Percentiles rank a stretch among this genome's conserved stretches.
These are phyloP conservation scores for Sarcoramphus papa DNA, from an alignment of 2,797 vertebrate genomes.

Conservation along the genomic window DNA sequence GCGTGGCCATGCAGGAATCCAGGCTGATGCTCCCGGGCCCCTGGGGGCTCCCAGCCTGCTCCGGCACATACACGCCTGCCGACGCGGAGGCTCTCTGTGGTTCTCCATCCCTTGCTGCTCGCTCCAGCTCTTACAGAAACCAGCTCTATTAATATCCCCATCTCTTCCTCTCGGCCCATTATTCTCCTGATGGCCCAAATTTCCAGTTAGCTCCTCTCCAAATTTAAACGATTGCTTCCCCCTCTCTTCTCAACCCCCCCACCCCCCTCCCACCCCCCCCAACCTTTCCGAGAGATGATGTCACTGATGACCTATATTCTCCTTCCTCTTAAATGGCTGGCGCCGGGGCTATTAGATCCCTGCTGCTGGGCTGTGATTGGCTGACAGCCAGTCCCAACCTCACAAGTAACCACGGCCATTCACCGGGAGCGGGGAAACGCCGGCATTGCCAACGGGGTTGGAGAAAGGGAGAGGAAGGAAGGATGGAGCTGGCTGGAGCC, in stretches of 20 bases:
- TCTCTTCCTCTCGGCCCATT: constrained; percentile 32
- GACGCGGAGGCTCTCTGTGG: background rate
- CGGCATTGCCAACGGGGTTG: background rate
- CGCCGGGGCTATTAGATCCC: constrained; percentile 65
- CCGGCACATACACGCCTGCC: background rate
- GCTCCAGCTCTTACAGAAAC: constrained; percentile 49
- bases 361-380: constrained; percentile 61
- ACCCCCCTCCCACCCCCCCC: background rate
- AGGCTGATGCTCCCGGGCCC: rapidly evolving
- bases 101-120: background rate
- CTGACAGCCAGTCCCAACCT: constrained; percentile 70
- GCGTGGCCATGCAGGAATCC: background rate
- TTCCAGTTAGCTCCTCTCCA: constrained; percentile 66
- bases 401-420: constrained; percentile 41
- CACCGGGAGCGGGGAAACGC: constrained; percentile 19
- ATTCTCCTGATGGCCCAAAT: constrained; percentile 47
- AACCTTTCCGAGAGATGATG: constrained; percentile 53
- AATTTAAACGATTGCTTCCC: constrained; percentile 44
- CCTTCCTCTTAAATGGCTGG: constrained; percentile 50
- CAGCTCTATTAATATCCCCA: constrained; percentile 52
- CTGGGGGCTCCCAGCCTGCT: background rate
- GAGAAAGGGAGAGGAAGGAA: background rate
- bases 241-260: background rate
- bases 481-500: background rate
- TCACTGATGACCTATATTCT: constrained; percentile 55